Base-by-base conservation (phyloP, 2,888 invertebrate genomes). In the Boloria selene region DNA sequence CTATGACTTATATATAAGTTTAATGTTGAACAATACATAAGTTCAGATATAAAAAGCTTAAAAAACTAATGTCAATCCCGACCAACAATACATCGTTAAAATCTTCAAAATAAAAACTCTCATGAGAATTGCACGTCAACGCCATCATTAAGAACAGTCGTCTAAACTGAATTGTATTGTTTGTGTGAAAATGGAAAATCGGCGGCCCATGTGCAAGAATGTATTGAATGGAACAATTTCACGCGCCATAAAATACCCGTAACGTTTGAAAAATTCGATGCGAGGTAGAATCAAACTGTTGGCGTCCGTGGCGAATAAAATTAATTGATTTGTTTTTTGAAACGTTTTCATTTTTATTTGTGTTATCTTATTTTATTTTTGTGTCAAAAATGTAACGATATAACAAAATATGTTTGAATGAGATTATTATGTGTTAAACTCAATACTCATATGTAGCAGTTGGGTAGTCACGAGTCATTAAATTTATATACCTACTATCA, bases 301-400 rank as follows among this genome's bases (percentile, higher is more conserved):
- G 88, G 87, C 86, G 82, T 80, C 84, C 89, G 86, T 84, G 82
- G 82, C 88, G 89, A 91, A 92, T 90, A 80, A 88, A 85, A 91
- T 89, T 86, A 89, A 91, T 92, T 88, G 90, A 89, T 89, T 80
- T 81, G 83, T 86, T 86, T 88, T 83, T 84, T 81, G 85, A 88
- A 87, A 87, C 85, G 65, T 70, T 68, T 64, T 63, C 55, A 65
- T 70, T 61, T 66, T 61, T 68, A 58, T 60, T 50, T 59, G n/a
- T 59, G 31, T 47, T 26, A 52, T 54, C 22, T 60, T 47, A 56
- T 66, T 53, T 60, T 51, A 53, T 44, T 64, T 54, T 58, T 22
- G 58, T 50, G 31, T 64, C 53, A 51, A 31, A 50, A 50, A n/a
- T 45, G 17, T 38, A 31, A 50, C 38, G 50, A 49, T 50, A 14